Conservation (phyloP, 2,113 vertebrate species). For the Protobothrops mucrosquamatus region DNA sequence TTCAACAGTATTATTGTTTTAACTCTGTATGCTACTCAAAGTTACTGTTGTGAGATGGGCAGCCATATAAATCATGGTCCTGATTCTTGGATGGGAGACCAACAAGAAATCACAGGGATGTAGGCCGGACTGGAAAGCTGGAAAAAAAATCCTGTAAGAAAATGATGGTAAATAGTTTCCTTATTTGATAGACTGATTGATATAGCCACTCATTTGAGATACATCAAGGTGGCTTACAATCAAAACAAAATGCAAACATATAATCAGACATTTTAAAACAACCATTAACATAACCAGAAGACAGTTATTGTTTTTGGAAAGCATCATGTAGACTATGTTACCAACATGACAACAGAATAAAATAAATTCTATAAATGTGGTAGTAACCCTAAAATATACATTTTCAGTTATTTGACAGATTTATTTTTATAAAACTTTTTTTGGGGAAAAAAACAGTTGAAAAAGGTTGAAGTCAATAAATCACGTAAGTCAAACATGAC, state of each 20-base stretch:
- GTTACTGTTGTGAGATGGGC: neutral
- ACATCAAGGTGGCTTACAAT: neutral
- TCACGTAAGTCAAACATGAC: neutral
- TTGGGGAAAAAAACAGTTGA: neutral
- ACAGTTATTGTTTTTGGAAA: neutral
- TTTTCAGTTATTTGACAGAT: neutral
- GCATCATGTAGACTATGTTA: neutral
- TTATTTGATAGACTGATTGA: neutral
- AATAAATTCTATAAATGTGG: neutral
- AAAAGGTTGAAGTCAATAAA: neutral
- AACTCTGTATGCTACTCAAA: neutral
- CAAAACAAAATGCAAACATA: neutral
- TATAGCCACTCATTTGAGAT: neutral
- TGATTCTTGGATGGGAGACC: neutral
- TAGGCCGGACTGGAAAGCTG: neutral
- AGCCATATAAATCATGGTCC: neutral
- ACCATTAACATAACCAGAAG: neutral
- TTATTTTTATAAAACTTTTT: neutral
- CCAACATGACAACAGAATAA: neutral
- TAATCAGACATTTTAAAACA: neutral
- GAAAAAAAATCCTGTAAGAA: neutral
- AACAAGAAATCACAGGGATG: neutral
- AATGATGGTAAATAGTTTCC: neutral
- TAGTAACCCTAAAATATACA: neutral
- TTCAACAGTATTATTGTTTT: neutral